Evolutionary conservation across 1,140 invertebrate species (phyloP), one percentile per base, ranked within the genome.

Genomic region (Caenorhabditis brenneri): DNA sequence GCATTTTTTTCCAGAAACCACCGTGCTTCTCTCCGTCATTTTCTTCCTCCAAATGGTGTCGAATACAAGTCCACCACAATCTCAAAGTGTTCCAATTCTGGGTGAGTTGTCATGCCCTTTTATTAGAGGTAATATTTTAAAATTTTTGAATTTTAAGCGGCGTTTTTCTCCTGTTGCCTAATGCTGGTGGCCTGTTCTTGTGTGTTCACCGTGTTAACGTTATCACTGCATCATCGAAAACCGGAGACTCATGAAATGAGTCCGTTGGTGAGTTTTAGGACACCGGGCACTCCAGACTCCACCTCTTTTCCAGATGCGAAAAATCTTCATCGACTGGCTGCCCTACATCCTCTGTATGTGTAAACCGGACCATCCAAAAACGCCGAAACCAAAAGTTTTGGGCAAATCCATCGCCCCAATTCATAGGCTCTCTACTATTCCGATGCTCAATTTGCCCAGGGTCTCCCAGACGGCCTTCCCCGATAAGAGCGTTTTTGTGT

Each of bases 21-120:
- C 84, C 0, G 60, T 85, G 48, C 46, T 85, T 3, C 65, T 85
- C n/a, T 85, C 84, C 2, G 84, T 85, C 9, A 85, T 85, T 22
- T 85, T 85, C 79, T 85, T 85, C 48, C 84, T 85, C 7, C 84
- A 85, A 81, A 85, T 85, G 79, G 84, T 85, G n/a, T 69, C 79
- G 0, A 78, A 60, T 33, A 79, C 82, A 29, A 85, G 80, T 79
- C 84, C 84, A 36, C 84, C 84, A 9, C 84, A 85, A 53, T 85
- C 84, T 27, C 39, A 85, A 49, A 55, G 42, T 53, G 79, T 85
- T 36, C 84, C 84, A 9, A 85, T 85, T 42, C 36, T 85, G n/a
- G 74, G 83, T 84, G n/a, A n/a, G n/a, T n/a, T n/a, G n/a, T n/a
- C n/a, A n/a, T n/a, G n/a, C n/a, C n/a, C n/a, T n/a, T n/a, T n/a